These are phyloP conservation scores for Lamellibrachia luymesi DNA, from an alignment of 1,140 invertebrate species.

Conservation along the genomic window DNA sequence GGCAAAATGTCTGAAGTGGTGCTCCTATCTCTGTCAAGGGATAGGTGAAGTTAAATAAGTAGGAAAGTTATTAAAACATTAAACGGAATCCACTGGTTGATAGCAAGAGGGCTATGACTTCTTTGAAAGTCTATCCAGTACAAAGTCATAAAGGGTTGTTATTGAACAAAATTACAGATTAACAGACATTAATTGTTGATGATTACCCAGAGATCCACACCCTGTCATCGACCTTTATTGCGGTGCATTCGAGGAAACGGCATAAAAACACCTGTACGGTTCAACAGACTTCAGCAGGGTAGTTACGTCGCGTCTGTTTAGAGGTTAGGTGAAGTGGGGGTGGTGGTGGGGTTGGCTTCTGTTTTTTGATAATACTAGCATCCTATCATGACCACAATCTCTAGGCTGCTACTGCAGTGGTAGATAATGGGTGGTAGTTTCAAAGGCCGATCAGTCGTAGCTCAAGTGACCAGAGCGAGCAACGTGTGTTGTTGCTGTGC, in stretches of 20 bases:
- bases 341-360: neutral
- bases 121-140: neutral
- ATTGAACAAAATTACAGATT: neutral
- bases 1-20: too few species aligned
- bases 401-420: neutral
- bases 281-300: neutral
- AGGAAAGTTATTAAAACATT: too few species aligned
- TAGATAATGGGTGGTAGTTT: neutral
- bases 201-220: neutral
- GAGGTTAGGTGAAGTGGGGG: neutral
- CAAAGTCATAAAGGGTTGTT: neutral
- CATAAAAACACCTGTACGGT: neutral
- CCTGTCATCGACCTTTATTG: neutral
- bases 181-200: neutral
- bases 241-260: neutral
- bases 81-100: neutral
- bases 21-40: too few species aligned
- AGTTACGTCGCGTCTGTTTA: neutral
- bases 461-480: neutral
- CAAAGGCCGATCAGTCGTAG: neutral
- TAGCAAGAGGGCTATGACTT: neutral
- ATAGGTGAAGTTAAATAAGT: too few species aligned
- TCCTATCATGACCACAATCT: neutral
- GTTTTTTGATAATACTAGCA: neutral
- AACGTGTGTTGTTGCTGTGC: neutral